Evolutionary conservation across 2,797 vertebrate species (phyloP).

Genomic region (Chaenodraco wilsoni): DNA sequence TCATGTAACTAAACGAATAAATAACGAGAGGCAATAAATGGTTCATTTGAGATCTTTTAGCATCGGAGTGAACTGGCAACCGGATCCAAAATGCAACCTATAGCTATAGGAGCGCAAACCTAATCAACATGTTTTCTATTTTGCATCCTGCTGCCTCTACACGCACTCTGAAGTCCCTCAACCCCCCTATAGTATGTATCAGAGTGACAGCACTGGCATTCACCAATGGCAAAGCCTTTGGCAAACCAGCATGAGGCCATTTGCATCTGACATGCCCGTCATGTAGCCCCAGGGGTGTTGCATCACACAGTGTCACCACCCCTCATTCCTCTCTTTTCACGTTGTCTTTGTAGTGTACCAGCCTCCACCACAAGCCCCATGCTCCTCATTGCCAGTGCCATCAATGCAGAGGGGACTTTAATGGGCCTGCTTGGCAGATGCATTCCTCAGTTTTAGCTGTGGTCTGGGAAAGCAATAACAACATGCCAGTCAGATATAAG

Average conservation of each 20-base stretch:
- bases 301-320: conserved; percentile 36
- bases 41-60: not conserved
- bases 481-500: conserved; percentile 68
- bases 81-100: not conserved
- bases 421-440: conserved; percentile 49
- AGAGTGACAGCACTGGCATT: conserved; percentile 68
- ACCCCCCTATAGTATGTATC: conserved; percentile 29
- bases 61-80: not conserved
- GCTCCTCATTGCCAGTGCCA: conserved; percentile 34
- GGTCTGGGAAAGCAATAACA: conserved; percentile 64
- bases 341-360: conserved; percentile 9
- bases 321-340: conserved; percentile 24
- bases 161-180: conserved; percentile 22
- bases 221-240: conserved; percentile 58
- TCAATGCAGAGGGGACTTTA: conserved; percentile 40
- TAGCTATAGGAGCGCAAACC: not conserved
- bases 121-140: conserved; percentile 16
- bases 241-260: conserved; percentile 50
- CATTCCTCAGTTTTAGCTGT: conserved; percentile 53
- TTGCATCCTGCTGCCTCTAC: conserved; percentile 13
- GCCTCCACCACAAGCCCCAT: conserved; percentile 7
- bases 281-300: conserved; percentile 38
- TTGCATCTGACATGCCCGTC: conserved; percentile 54
- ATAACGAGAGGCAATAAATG: not conserved
- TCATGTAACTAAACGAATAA: not conserved